Conservation (phyloP, 2,797 vertebrate genomes). For the Carcharodon carcharias region DNA sequence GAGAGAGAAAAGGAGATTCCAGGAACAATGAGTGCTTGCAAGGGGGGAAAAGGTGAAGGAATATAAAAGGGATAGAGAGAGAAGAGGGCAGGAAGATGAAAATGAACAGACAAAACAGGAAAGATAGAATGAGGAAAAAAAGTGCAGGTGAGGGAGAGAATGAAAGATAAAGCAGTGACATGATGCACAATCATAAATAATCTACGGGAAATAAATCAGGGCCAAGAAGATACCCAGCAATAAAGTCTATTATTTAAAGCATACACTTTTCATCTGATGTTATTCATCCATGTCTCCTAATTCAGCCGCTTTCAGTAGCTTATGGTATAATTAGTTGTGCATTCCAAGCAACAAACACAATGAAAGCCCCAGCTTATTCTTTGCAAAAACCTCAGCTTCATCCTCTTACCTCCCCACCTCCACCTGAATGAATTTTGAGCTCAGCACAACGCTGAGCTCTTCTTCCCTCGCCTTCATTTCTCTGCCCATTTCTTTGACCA, state of each 20-base stretch:
- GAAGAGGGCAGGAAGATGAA: no score
- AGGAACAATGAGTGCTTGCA: not conserved
- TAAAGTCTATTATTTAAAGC: not conserved
- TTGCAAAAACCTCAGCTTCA: not conserved
- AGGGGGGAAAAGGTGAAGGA: not conserved
- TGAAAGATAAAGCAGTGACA: not conserved
- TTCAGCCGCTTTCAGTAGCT: not conserved
- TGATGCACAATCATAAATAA: not conserved
- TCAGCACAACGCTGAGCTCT: no score
- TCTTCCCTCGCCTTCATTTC: no score
- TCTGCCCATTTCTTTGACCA: no score
- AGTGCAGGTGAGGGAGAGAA: not conserved
- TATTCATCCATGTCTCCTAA: not conserved
- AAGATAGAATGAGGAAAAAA: not conserved
- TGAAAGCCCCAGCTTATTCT: not conserved
- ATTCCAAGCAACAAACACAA: not conserved
- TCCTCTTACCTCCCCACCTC: not conserved
- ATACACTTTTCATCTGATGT: not conserved
- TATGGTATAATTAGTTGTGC: not conserved
- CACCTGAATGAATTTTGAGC: no score
- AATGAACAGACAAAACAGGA: not conserved
- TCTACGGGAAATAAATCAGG: not conserved
- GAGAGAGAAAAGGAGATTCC: not conserved
- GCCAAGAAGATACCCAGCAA: not conserved
- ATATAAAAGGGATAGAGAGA: not conserved